phyloP scores from a whole-genome alignment of 1,140 invertebrate species.

The Solenopsis fugax region DNA sequence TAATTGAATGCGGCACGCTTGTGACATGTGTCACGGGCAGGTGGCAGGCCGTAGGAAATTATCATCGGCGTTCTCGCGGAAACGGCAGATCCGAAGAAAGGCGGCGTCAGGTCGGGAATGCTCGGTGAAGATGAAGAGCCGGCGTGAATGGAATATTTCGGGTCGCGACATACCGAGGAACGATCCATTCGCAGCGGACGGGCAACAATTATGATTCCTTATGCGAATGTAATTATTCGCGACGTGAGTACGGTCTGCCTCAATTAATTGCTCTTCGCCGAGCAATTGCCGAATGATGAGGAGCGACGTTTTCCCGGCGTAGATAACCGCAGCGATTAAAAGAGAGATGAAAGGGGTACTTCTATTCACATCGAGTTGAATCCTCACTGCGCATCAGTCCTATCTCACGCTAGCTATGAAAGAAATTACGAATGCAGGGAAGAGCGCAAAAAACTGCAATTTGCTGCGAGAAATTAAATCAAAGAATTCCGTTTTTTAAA shows the following conservation, averaged over 20 bases:
- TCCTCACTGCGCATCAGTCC: not conserved
- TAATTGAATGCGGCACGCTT: conserved; percentile 29
- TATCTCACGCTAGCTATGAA: not conserved
- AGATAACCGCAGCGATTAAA: conserved; percentile 49
- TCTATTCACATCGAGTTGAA: conserved; percentile 28
- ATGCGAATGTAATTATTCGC: conserved; percentile 70
- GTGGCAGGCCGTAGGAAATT: conserved; percentile 17
- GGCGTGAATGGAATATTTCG: conserved; percentile 62
- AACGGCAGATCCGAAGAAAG: conserved; percentile 28
- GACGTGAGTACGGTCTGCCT: not conserved
- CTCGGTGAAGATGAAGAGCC: conserved; percentile 1
- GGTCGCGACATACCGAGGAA: conserved; percentile 24
- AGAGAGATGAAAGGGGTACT: conserved; percentile 21
- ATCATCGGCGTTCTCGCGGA: conserved; percentile 41
- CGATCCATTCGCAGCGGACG: conserved; percentile 29
- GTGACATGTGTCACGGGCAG: conserved; percentile 42
- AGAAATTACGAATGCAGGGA: not conserved
- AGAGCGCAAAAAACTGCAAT: not conserved
- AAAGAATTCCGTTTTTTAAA: not conserved
- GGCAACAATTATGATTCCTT: conserved; percentile 68
- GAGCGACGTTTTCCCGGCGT: not conserved
- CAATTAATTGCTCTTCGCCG: conserved; percentile 68
- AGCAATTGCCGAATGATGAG: conserved; percentile 49
- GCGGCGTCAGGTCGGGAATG: not conserved
- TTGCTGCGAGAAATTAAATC: not conserved